phyloP scores from a whole-genome alignment of 2,113 vertebrate species.

The Dicrurus megarhynchus region DNA sequence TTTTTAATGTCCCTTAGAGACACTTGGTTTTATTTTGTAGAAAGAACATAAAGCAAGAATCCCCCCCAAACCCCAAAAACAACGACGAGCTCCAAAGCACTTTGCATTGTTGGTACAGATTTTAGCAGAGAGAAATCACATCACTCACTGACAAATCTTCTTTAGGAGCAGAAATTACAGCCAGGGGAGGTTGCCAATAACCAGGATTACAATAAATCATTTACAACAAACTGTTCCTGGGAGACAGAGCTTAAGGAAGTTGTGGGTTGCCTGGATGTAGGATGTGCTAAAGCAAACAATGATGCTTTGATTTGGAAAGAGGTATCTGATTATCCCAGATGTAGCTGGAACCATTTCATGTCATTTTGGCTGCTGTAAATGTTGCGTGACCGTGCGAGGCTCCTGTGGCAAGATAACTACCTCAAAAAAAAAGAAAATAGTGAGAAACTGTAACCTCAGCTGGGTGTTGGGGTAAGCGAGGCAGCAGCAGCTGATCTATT shows the following conservation, averaged over 20 bases:
- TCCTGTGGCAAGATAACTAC: neutral
- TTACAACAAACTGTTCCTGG: neutral
- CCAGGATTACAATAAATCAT: neutral
- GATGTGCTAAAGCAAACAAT: conserved; percentile 32
- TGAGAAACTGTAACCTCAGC: conserved; percentile 61
- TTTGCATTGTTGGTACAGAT: neutral
- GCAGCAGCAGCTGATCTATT: conserved; percentile 56
- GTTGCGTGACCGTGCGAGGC: conserved; percentile 69
- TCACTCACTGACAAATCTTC: neutral
- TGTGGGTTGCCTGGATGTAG: neutral
- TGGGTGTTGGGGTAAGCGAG: neutral
- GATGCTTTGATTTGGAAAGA: conserved; percentile 30
- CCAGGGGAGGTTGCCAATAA: neutral
- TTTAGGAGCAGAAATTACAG: neutral
- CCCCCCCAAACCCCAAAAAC: too few relatives aligned
- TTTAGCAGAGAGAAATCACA: neutral
- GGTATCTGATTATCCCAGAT: conserved; percentile 29
- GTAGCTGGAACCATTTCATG: conserved; percentile 42
- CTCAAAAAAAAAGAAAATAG: neutral
- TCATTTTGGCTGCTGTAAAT: conserved; percentile 58
- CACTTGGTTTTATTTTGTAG: neutral
- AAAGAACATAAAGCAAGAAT: neutral
- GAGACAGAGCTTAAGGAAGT: neutral
- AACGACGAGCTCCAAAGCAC: neutral
- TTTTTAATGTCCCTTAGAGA: neutral